A percentile compares a stretch with the other conserved stretches of the same genome.
These are phyloP conservation scores for Heliconius aoede DNA, from an alignment of 2,888 invertebrate genomes.

Conservation along the genomic window DNA sequence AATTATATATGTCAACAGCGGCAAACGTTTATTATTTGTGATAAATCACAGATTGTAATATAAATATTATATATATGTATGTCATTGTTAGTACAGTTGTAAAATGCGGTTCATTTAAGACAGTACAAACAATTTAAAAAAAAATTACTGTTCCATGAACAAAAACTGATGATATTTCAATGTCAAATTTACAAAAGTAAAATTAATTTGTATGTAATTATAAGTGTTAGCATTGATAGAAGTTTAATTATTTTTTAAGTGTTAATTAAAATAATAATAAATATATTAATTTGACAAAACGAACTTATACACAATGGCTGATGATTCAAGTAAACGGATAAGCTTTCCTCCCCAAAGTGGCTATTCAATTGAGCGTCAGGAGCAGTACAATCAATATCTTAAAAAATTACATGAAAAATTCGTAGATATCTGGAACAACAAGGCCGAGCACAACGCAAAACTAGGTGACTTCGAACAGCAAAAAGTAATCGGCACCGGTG, in stretches of 20 bases:
- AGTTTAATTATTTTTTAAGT: constrained; percentile 6
- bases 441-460: constrained; percentile 57
- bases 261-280: neutral
- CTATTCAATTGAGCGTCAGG: constrained; percentile 66
- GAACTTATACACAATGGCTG: constrained; percentile 52
- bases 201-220: neutral
- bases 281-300: neutral
- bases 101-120: neutral
- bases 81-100: neutral
- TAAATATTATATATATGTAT: neutral
- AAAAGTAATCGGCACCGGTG: constrained; percentile 93
- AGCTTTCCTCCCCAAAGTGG: constrained; percentile 55
- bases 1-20: constrained; percentile 10
- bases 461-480: constrained; percentile 87
- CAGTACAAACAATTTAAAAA: neutral
- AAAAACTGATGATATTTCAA: constrained; percentile 2
- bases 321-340: constrained; percentile 52
- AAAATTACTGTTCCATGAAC: constrained; percentile 1
- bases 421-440: constrained; percentile 71
- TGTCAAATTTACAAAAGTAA: constrained; percentile 4
- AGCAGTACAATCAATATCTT: constrained; percentile 67
- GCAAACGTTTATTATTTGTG: constrained; percentile 14
- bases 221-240: neutral
- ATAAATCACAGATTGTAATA: constrained; percentile 3
- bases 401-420: constrained; percentile 69